A percentile compares a stretch with the other conserved stretches of the same genome.
phyloP scores from a whole-genome alignment of 2,797 vertebrate species.

The Micromesistius poutassou region DNA sequence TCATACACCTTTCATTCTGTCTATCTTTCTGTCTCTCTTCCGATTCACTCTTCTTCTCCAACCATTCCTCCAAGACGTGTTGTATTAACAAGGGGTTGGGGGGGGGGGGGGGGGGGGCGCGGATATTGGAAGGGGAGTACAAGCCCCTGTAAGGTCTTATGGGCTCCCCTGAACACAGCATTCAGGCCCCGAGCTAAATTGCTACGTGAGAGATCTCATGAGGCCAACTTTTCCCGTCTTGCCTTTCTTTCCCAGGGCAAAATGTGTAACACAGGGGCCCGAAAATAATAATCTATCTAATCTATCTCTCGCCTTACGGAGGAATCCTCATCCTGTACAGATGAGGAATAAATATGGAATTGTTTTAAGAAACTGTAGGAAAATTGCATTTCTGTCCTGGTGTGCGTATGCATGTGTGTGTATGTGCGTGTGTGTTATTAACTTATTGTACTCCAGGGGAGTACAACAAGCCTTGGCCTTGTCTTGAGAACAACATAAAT shows the following conservation, averaged over 20 bases:
- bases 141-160: conserved; percentile 41
- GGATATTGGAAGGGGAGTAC: conserved; percentile 37
- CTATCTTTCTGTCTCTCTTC: conserved; percentile 8
- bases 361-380: background rate
- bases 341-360: background rate
- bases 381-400: background rate
- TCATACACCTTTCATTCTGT: too few species aligned
- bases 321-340: background rate
- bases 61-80: conserved; percentile 5
- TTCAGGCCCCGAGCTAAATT: conserved; percentile 38
- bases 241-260: conserved; percentile 29
- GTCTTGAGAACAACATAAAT: background rate
- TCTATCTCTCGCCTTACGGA: background rate
- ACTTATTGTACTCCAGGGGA: background rate
- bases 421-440: too few species aligned
- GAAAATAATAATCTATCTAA: background rate
- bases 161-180: conserved; percentile 38
- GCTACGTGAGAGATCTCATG: conserved; percentile 32
- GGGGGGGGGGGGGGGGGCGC: background rate
- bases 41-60: background rate
- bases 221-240: conserved; percentile 9
- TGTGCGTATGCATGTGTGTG: background rate
- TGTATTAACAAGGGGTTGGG: conserved; percentile 34
- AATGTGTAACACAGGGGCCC: conserved; percentile 45
- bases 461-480: background rate